phyloP scores from a whole-genome alignment of 2,888 invertebrate species.

The Teinopalpus imperialis region DNA sequence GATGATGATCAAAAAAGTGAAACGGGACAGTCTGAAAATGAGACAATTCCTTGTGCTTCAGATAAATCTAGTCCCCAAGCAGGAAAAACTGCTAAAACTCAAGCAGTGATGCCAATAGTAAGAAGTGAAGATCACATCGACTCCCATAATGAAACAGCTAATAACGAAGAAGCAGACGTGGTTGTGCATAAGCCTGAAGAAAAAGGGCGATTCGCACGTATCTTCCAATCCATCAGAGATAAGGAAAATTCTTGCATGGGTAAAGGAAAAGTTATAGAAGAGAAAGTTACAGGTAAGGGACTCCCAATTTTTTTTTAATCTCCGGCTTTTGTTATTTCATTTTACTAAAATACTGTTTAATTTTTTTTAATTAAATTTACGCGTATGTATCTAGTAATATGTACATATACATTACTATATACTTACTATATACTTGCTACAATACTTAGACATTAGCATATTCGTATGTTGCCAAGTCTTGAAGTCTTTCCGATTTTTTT shows the following conservation, averaged over 20 bases:
- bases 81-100: slow-evolving; percentile 67
- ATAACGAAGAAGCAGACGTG: slow-evolving; percentile 59
- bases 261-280: slow-evolving; percentile 75
- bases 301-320: slow-evolving; percentile 1
- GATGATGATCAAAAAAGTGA: slow-evolving; percentile 73
- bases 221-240: slow-evolving; percentile 69
- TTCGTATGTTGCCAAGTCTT: no score
- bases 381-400: no score
- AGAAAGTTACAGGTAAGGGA: slow-evolving; percentile 62
- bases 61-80: slow-evolving; percentile 74
- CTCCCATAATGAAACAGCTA: slow-evolving; percentile 41
- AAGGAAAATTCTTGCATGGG: slow-evolving; percentile 76
- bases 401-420: no score
- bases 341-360: no score
- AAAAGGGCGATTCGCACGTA: slow-evolving; percentile 66
- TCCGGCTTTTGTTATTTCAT: no score
- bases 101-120: slow-evolving; percentile 75
- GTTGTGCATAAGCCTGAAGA: slow-evolving; percentile 62
- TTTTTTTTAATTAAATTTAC: no score
- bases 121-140: slow-evolving; percentile 71
- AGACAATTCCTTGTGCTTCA: slow-evolving; percentile 74
- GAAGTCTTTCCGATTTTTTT: no score
- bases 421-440: no score
- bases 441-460: no score
- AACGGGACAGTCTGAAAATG: slow-evolving; percentile 71